phyloP scores from a whole-genome alignment of 2,797 vertebrate genomes.

The Galago senegalensis region DNA sequence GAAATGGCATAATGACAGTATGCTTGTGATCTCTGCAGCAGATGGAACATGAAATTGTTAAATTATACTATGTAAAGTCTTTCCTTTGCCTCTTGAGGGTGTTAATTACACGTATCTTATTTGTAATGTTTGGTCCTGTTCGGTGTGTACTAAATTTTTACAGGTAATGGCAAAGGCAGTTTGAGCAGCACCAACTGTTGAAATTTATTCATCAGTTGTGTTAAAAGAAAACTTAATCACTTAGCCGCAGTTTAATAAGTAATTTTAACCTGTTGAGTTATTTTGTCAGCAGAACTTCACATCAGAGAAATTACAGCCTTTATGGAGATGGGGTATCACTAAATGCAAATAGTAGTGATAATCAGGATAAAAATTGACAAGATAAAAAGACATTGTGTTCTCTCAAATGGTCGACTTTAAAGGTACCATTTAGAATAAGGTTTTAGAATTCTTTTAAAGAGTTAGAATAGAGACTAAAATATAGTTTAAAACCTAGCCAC shows the following conservation, averaged over 20 bases:
- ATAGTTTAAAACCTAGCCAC: not conserved
- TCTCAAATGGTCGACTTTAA: not conserved
- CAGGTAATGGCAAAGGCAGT: conserved; percentile 6
- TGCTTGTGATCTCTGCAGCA: conserved; percentile 82
- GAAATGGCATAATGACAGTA: conserved; percentile 78
- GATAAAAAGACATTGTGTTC: not conserved
- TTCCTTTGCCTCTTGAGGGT: not conserved
- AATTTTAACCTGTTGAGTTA: conserved; percentile 78
- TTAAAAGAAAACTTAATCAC: conserved; percentile 50
- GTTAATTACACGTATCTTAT: not conserved
- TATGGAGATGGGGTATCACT: not conserved
- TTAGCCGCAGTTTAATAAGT: conserved; percentile 47
- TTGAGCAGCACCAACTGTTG: conserved; percentile 11
- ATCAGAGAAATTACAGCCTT: not conserved
- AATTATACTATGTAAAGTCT: conserved; percentile 64
- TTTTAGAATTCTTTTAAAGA: conserved; percentile 61
- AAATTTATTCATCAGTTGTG: conserved; percentile 18
- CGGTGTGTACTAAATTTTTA: not conserved
- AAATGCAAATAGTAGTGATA: not conserved
- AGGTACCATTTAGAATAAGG: not conserved
- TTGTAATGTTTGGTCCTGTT: not conserved
- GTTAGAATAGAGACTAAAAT: not conserved
- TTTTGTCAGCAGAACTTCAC: conserved; percentile 38
- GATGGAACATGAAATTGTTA: conserved; percentile 81
- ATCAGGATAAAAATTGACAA: not conserved